Base-by-base conservation (phyloP, 2,797 vertebrate species). In the Mormyrops attenuatus region DNA sequence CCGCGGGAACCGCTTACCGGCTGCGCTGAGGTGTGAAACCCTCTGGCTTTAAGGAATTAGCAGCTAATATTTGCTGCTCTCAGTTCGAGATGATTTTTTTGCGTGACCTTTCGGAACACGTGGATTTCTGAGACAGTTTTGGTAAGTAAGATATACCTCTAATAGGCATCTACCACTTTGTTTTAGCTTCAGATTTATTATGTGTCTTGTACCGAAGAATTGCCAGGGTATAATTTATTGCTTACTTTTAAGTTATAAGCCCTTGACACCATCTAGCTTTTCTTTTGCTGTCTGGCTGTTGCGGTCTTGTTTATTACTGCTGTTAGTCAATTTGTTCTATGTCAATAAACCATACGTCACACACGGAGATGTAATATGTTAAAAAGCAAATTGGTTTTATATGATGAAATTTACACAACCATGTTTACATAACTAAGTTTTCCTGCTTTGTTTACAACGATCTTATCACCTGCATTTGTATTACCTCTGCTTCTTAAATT, bases 81-180 rank as follows among this genome's bases (percentile, higher is more conserved):
- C 44, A 53, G 8, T 63, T 44, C 15, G 41, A 17, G 82, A 47
- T 49, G 82, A 15, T 86, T 49, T 30, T 30, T 30, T 6, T 41
- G 6, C 5, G 55, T 57, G 85, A 55, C 52, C 85, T 87, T 87
- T 57, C 49, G 34, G 52, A 87, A 87, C n/a, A 38, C 22, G 85
- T 86, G n/a, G 49, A 38, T 87, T 87, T 34, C 85, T 55, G 26
- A 57, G 85, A 38, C 82, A 85, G 50, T 49, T 50, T 85, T 85
- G 22, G 47, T 85, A 49, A 49, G n/a, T 47, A 22, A 52, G 82
- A 85, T 26, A 52, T 22, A 26, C 49, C 82, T 85, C 11, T 17
- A 49, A 44, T 49, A 44, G 85, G n/a, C 22, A 87, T 34, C n/a
- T 34, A 87, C 26, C 30, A 6, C 30, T 86, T 53, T 17, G 22